Base-by-base conservation (phyloP, 35 echinoderm and acorn worm species). In the Strongylocentrotus purpuratus region DNA sequence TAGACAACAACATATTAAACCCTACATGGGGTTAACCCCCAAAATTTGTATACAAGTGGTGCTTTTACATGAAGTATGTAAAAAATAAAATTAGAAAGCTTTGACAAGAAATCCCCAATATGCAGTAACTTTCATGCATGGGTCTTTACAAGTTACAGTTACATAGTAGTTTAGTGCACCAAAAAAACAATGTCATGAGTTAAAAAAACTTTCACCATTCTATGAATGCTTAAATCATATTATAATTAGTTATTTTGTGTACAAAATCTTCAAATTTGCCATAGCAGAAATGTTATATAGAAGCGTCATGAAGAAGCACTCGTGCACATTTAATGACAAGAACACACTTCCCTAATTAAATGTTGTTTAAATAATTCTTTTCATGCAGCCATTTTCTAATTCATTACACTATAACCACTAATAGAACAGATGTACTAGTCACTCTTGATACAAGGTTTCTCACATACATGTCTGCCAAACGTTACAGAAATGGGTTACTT, bases 241-340 rank as follows among this genome's bases (percentile, higher is more conserved):
- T 28, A 3, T 78, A 55, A 55, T 11, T 14, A 14, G 50, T 55
- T 2, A 12, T 12, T n/a, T n/a, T 25, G 65, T 28, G 65, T 78
- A 78, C 22, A 78, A 5, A 28, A 78, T 28, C 28, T n/a, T 71
- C 28, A 78, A 55, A 55, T 78, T 14, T 78, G 28, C 28, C 18
- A 78, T 28, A 28, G 28, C 65, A 78, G 25, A 78, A 78, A 78
- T 78, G 65, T 78, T 78, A 78, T 55, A 15, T 28, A 78, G 65
- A 78, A 78, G 65, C 65, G 20, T 78, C 65, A 78, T 28, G 65
- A 78, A 78, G 65, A 78, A 78, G 65, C 65, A 78, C 65, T 78
- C 28, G 28, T 78, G 65, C 65, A 78, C 18, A 78, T 78, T 70
- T 70, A 5, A 70, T 70, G 4, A 28, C 7, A n/a, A 78, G 65